Evolutionary conservation across 2,888 invertebrate species (phyloP).

Genomic region (Cataglyphis cursor): DNA sequence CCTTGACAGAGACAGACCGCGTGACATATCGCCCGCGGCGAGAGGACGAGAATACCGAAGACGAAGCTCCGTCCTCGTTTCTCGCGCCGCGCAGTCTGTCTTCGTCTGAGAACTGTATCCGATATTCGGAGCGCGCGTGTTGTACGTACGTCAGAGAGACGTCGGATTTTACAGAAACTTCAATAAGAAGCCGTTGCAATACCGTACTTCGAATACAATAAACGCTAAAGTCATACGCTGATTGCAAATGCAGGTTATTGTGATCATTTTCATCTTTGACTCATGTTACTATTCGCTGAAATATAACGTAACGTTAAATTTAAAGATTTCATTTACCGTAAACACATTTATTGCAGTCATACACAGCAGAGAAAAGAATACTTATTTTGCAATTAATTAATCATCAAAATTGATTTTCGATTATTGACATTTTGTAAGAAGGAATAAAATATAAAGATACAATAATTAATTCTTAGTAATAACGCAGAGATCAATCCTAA

Average conservation of each 20-base stretch:
- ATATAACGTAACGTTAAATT: background rate
- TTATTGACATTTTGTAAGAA: background rate
- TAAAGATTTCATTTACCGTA: background rate
- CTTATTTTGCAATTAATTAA: background rate
- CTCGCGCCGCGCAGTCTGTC: slow-evolving; percentile 55
- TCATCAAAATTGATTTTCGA: background rate
- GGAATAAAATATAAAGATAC: background rate
- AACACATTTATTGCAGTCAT: background rate
- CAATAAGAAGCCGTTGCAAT: slow-evolving; percentile 8
- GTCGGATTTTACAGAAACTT: slow-evolving; percentile 59
- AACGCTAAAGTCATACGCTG: background rate
- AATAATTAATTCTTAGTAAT: background rate
- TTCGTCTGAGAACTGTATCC: slow-evolving; percentile 37
- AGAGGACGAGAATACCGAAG: slow-evolving; percentile 50
- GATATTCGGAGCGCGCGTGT: slow-evolving; percentile 23
- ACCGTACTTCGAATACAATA: background rate
- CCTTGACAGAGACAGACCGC: slow-evolving; percentile 55
- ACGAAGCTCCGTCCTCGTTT: slow-evolving; percentile 41
- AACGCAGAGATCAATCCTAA: background rate
- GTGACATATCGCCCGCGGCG: slow-evolving; percentile 47
- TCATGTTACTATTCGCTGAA: background rate
- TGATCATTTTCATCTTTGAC: background rate
- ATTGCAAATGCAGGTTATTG: background rate
- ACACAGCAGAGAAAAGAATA: background rate
- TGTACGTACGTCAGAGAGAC: slow-evolving; percentile 46